Evolutionary conservation across 2,113 vertebrate genomes (phyloP), one percentile per base, ranked within the genome.

Genomic region (Chaetops frenatus): DNA sequence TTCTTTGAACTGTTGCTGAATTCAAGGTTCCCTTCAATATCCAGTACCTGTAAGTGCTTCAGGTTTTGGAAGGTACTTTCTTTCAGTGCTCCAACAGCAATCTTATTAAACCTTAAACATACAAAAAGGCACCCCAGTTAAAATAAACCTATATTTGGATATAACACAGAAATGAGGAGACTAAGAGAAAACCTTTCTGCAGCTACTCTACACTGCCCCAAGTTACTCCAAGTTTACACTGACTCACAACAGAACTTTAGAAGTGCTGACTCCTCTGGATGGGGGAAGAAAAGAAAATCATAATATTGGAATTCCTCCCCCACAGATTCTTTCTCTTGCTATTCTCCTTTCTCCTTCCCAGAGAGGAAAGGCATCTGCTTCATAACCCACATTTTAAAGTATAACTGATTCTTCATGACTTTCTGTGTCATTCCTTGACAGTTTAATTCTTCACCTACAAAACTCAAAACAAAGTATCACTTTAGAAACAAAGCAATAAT

Each of bases 11-110:
- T 88, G 9, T 96, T 93, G 65, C 97, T 97, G 60, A 98, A 97
- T 87, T 98, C 98, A 77, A 98, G 96, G 94, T 98, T 98, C 58
- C 98, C 98, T 95, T 99, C 98, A 60, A 99, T 98, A 97, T 99
- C 99, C 88, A 99, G 86, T 48, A 99, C 99, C 93, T 99, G 99
- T 77, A 99, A 97, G 78, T 99, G 98, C 88, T 98, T 97, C 95
- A 99, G 98, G 88, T 98, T 98, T 90, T 98, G 97, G 90, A 99
- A 99, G 45, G 97, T 98, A 45, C 98, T 98, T 88, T 99, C 99
- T 40, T 98, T 98, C 95, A 99, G 98, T 0, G 98, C 97, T 91
- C 97, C 98, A 92, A 98, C 97, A 1, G 98, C 98, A 91, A 99
- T 98, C 79, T 98, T 98, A 96, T 99, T 99, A 96, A 98, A 99